Conservation (phyloP, 2,888 invertebrate species). For the Tachina lurida region DNA sequence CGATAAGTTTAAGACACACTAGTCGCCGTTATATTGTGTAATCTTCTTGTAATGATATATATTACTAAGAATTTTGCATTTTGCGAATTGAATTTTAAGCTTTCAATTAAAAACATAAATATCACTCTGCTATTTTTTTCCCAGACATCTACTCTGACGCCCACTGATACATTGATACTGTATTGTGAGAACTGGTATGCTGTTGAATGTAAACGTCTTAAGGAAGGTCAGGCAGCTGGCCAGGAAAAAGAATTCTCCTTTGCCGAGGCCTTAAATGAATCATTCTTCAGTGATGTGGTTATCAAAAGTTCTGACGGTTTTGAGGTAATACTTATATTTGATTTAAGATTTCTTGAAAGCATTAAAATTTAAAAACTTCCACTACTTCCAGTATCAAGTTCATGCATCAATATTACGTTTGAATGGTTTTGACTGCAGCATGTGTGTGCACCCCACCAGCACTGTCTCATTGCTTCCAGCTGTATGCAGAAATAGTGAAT, state of each 20-base stretch:
- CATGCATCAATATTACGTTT: conserved; percentile 85
- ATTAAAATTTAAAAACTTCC: background rate
- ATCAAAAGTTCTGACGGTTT: conserved; percentile 79
- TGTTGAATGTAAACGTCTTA: conserved; percentile 85
- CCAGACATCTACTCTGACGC: conserved; percentile 84
- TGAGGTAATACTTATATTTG: conserved; percentile 72
- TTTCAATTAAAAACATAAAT: background rate
- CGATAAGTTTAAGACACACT: too few species aligned
- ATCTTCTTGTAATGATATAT: too few species aligned
- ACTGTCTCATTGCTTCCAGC: conserved; percentile 57
- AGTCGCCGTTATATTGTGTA: too few species aligned
- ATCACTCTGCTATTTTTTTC: background rate
- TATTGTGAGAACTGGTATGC: conserved; percentile 87
- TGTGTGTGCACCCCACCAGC: conserved; percentile 82
- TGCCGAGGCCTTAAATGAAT: conserved; percentile 86
- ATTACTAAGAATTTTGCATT: too few species aligned
- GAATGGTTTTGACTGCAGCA: conserved; percentile 84
- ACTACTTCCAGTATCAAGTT: conserved; percentile 83
- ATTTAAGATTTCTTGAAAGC: too few species aligned
- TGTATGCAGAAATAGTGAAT: conserved; percentile 79
- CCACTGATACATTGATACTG: conserved; percentile 84
- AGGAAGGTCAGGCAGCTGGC: conserved; percentile 83
- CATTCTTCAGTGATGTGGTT: conserved; percentile 86
- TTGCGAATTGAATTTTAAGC: too few species aligned
- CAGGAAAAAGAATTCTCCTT: conserved; percentile 86